Evolutionary conservation across 53 echinoderm and acorn worm species (phyloP).

Genomic region (Antedon mediterranea): DNA sequence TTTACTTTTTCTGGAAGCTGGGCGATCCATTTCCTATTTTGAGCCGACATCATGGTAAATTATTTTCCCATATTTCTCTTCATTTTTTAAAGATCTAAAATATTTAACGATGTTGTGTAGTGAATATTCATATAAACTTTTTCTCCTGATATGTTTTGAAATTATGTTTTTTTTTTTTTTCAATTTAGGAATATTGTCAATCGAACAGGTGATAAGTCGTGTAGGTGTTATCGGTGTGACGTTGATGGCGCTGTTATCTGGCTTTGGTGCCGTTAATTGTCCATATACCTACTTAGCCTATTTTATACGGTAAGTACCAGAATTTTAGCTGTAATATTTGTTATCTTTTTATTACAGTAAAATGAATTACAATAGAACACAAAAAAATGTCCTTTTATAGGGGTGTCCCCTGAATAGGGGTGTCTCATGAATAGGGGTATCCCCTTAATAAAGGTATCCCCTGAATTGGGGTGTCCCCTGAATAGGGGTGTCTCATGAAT

Average conservation of each 20-base stretch:
- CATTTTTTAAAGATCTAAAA: too few relatives aligned
- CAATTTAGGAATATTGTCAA: conserved; percentile 85
- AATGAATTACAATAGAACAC: too few relatives aligned
- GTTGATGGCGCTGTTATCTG: conserved; percentile 76
- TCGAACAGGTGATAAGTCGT: conserved; percentile 94
- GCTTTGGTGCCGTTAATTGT: conserved; percentile 98
- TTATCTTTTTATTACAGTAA: too few relatives aligned
- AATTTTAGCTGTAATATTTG: too few relatives aligned
- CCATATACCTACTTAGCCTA: conserved; percentile 97
- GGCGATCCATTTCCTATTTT: conserved; percentile 97
- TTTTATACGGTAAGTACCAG: conserved; percentile 55
- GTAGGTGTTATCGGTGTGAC: conserved; percentile 96
- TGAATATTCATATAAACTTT: too few relatives aligned
- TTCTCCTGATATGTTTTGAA: background rate
- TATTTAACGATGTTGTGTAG: too few relatives aligned
- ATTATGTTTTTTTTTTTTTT: background rate
- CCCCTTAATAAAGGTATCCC: too few relatives aligned
- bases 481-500: too few relatives aligned
- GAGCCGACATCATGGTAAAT: conserved; percentile 92
- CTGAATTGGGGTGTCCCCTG: too few relatives aligned
- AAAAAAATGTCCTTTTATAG: too few relatives aligned
- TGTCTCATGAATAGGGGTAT: too few relatives aligned
- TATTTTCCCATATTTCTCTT: background rate
- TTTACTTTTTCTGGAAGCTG: conserved; percentile 98
- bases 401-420: too few relatives aligned